These are phyloP conservation scores for Stomorhina lunata DNA, from an alignment of 2,888 invertebrate genomes.

Conservation along the genomic window DNA sequence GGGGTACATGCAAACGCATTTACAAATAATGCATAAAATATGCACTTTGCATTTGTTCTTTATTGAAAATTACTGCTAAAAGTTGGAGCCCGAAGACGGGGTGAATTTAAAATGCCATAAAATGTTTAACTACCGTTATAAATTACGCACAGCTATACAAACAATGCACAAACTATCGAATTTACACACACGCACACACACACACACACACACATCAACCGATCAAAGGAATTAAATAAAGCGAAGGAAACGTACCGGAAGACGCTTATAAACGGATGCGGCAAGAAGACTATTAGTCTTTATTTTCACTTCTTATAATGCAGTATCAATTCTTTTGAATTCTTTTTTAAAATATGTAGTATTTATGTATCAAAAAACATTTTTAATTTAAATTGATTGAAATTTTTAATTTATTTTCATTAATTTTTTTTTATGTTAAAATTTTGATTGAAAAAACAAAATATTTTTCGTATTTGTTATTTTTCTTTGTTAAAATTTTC, in stretches of 20 bases:
- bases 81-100: neutral
- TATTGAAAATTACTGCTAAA: conserved; percentile 26
- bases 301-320: no score
- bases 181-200: conserved; percentile 1
- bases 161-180: conserved; percentile 1
- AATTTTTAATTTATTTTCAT: neutral
- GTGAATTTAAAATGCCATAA: conserved; percentile 24
- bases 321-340: no score
- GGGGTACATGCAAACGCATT: neutral
- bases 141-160: neutral
- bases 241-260: conserved; percentile 52
- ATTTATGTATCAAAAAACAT: no score
- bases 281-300: neutral
- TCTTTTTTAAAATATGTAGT: no score
- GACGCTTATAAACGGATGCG: conserved; percentile 31
- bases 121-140: conserved; percentile 45
- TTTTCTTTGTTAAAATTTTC: conserved; percentile 36
- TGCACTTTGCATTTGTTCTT: conserved; percentile 32
- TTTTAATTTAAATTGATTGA: no score
- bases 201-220: neutral
- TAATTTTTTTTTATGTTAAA: neutral
- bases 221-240: neutral
- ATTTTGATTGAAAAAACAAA: neutral
- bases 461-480: neutral
- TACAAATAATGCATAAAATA: neutral